Evolutionary conservation across 2,888 invertebrate genomes (phyloP).

Genomic region (Drosophila robusta): DNA sequence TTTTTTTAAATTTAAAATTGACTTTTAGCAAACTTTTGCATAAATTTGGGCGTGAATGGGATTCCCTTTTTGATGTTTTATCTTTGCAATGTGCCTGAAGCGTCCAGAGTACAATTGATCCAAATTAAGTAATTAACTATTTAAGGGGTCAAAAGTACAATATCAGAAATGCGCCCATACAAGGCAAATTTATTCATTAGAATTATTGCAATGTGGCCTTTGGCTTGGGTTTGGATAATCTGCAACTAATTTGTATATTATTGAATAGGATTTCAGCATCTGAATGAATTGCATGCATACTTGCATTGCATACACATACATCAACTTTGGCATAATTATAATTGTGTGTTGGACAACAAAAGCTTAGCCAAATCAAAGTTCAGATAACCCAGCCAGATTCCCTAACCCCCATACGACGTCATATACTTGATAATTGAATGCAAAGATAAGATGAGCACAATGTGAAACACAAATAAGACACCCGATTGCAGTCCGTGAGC

Average conservation of each 20-base stretch:
- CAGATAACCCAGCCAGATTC: neutral
- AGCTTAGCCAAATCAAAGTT: constrained; percentile 5
- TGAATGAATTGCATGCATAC: constrained; percentile 20
- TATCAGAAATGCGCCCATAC: no score
- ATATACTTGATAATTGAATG: constrained; percentile 28
- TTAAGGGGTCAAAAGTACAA: no score
- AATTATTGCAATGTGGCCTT: constrained; percentile 4
- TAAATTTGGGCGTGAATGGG: no score
- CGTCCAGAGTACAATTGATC: no score
- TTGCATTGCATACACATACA: neutral
- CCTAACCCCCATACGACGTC: neutral
- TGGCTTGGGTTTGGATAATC: constrained; percentile 16
- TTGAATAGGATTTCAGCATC: constrained; percentile 26
- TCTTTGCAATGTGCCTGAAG: no score
- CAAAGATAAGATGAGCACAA: neutral
- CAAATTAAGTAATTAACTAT: no score
- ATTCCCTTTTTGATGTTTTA: neutral
- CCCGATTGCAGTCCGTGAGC: constrained; percentile 12
- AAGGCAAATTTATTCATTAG: constrained; percentile 10
- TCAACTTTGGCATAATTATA: constrained; percentile 50
- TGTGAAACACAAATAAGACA: neutral
- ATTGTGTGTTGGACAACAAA: constrained; percentile 12
- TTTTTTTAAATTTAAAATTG: constrained; percentile 23
- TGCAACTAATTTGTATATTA: constrained; percentile 20
- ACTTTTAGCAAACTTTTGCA: constrained; percentile 1